Base-by-base conservation (phyloP, 1,140 invertebrate genomes). In the Drosophila asahinai region DNA sequence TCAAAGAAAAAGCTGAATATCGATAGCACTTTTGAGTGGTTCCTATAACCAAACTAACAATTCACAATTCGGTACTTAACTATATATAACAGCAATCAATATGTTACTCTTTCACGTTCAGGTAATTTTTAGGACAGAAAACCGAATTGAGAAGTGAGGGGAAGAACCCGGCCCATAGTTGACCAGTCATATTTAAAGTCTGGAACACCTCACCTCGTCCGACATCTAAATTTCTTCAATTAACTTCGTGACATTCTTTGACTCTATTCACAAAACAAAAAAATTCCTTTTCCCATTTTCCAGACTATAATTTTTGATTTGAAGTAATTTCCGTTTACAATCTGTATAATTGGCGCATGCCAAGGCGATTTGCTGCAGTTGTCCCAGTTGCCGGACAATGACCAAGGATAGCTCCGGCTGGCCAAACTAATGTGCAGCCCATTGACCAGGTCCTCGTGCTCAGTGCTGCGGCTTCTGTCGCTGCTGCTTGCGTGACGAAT, bases 291-390 rank as follows among this genome's bases (percentile, higher is more conserved):
- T 9, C 12, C 25, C 15, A 30, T 52, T 72, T 57, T 49, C 40
- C 38, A 36, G 63, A 36, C 40, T 30, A 71, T 68, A 55, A 68
- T 55, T 60, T 77, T 62, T 77, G 75, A 78, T 78, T 77, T 78
- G 51, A 61, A 36, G 75, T 65, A 62, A 77, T 78, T 77, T 78
- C 64, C 75, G 57, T 77, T 78, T 58, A 78, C 58, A 78, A 77
- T 78, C 75, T 78, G 75, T 78, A 78, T 78, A 78, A 78, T 78
- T 78, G 64, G 64, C 57, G 43, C 75, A 78, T 61, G 75, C 57
- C 68, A 62, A 51, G 51, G 40, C 74, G 57, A 78, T 78, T 78
- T 77, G 75, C 75, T 77, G 75, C 74, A 77, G 73, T 77, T 70
- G 43, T 19, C 63, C 72, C 45, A 59, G 61, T 77, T 27, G 17